A percentile compares a stretch with the other conserved stretches of the same genome.
Conservation (phyloP, 2,113 vertebrate species). For the Myotis lucifugus region DNA sequence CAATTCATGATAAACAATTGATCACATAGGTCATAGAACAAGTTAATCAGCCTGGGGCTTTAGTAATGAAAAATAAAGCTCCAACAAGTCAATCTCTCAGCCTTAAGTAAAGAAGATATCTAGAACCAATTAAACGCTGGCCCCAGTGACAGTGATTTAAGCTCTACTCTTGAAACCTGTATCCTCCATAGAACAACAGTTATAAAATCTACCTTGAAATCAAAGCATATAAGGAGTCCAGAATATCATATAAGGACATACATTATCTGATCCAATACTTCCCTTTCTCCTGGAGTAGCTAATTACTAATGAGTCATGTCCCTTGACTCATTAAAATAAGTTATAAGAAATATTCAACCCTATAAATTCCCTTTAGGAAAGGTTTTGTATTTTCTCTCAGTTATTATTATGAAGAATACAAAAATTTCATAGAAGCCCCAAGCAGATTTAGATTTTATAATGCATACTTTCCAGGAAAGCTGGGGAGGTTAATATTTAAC, state of each 20-base stretch:
- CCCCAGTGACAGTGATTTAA: slow-evolving; percentile 57
- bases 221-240: not conserved
- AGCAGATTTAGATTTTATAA: not conserved
- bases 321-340: not conserved
- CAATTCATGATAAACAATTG: slow-evolving; percentile 68
- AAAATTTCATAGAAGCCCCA: not conserved
- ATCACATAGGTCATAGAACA: slow-evolving; percentile 75
- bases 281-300: not conserved
- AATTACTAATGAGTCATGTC: slow-evolving; percentile 6
- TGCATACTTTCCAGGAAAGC: not conserved
- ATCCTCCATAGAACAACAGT: not conserved
- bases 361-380: not conserved
- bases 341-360: not conserved
- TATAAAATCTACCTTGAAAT: slow-evolving; percentile 28
- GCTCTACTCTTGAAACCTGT: slow-evolving; percentile 39
- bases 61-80: slow-evolving; percentile 70
- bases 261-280: not conserved
- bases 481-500: not conserved
- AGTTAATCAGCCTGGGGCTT: slow-evolving; percentile 72
- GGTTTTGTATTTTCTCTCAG: not conserved
- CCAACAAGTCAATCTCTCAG: slow-evolving; percentile 73
- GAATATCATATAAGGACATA: not conserved
- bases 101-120: slow-evolving; percentile 66
- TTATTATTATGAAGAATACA: not conserved
- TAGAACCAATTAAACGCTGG: slow-evolving; percentile 71